Conservation (phyloP, 2,888 invertebrate genomes). For the Serripes groenlandicus region DNA sequence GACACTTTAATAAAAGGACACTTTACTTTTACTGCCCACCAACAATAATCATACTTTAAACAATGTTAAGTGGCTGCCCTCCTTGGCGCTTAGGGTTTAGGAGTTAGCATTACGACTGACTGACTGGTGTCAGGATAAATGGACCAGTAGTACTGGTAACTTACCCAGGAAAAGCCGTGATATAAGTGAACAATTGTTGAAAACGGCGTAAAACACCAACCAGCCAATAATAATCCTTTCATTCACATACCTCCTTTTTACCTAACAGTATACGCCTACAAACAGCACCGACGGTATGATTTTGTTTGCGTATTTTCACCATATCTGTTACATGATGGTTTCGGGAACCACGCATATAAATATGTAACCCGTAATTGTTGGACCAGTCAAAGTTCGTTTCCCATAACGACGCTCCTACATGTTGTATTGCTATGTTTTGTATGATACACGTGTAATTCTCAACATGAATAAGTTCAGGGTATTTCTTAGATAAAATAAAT, state of each 20-base stretch:
- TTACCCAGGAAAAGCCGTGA: too few relatives aligned
- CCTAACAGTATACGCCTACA: background rate
- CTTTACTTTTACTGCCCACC: too few relatives aligned
- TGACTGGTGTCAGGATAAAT: too few relatives aligned
- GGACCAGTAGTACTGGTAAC: too few relatives aligned
- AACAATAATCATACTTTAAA: too few relatives aligned
- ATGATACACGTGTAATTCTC: background rate
- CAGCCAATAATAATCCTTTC: too few relatives aligned
- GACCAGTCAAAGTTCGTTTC: background rate
- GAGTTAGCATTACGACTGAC: too few relatives aligned
- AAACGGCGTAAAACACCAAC: too few relatives aligned
- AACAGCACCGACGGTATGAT: background rate
- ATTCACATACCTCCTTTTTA: slow-evolving; percentile 4
- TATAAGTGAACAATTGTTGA: too few relatives aligned
- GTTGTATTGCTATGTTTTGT: background rate
- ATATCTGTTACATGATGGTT: background rate
- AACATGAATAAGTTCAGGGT: slow-evolving; percentile 10
- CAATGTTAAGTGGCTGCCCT: too few relatives aligned
- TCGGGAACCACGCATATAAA: background rate
- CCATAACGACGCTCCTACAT: background rate
- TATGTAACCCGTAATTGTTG: background rate
- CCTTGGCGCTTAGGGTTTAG: too few relatives aligned
- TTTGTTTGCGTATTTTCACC: background rate
- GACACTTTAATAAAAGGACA: too few relatives aligned
- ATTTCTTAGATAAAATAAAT: background rate